phyloP scores from a whole-genome alignment of 2,888 invertebrate genomes.

The Elegia similella region DNA sequence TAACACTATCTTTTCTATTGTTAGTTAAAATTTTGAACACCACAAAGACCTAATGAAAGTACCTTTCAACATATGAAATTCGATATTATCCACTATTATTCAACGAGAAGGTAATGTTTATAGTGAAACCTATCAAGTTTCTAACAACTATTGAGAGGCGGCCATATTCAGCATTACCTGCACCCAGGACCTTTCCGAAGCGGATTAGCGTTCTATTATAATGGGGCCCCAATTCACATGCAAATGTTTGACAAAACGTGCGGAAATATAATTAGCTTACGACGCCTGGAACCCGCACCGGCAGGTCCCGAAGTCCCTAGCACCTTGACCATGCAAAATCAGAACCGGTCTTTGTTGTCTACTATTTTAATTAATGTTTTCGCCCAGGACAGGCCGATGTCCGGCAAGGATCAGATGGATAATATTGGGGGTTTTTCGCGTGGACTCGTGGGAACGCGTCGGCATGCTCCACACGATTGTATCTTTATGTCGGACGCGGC shows the following conservation, averaged over 20 bases:
- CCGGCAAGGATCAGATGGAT: slow-evolving; percentile 48
- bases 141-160: slow-evolving; percentile 55
- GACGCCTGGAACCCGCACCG: slow-evolving; percentile 42
- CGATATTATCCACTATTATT: slow-evolving; percentile 50
- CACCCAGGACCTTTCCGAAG: slow-evolving; percentile 41
- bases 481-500: slow-evolving; percentile 68
- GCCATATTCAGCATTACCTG: slow-evolving; percentile 47
- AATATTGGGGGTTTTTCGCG: slow-evolving; percentile 58
- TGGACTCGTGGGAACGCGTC: slow-evolving; percentile 65
- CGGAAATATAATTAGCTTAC: slow-evolving; percentile 80
- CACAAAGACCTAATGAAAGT: slow-evolving; percentile 46
- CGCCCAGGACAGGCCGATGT: slow-evolving; percentile 60
- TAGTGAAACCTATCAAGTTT: slow-evolving; percentile 73
- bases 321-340: slow-evolving; percentile 54
- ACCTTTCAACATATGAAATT: slow-evolving; percentile 57
- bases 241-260: slow-evolving; percentile 76
- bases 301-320: slow-evolving; percentile 50
- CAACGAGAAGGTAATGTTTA: slow-evolving; percentile 62
- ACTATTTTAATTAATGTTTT: slow-evolving; percentile 76
- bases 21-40: slow-evolving; percentile 19
- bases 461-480: slow-evolving; percentile 52
- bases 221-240: slow-evolving; percentile 67
- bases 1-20: neutral
- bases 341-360: slow-evolving; percentile 69
- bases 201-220: slow-evolving; percentile 71